phyloP scores from a whole-genome alignment of 2,797 vertebrate genomes.

The Discoglossus pictus region DNA sequence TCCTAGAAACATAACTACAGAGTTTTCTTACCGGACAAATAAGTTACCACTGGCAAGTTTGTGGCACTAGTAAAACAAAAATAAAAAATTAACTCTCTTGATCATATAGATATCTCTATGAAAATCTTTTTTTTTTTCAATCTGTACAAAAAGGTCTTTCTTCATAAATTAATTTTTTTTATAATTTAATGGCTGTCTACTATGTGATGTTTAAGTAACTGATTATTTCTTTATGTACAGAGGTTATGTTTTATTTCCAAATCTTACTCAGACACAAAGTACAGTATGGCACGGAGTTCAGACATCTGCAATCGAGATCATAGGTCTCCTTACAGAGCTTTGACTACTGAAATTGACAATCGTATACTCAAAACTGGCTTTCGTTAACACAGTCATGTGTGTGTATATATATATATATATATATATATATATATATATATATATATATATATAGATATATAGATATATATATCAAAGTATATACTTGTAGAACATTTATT shows the following conservation, averaged over 20 bases:
- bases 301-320: conserved; percentile 89
- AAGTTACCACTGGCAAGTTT: conserved; percentile 92
- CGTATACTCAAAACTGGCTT: too few relatives aligned
- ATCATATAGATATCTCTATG: conserved; percentile 96
- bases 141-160: conserved; percentile 98
- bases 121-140: conserved; percentile 93
- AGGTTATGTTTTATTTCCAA: conserved; percentile 79
- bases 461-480: too few relatives aligned
- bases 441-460: too few relatives aligned
- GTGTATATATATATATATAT: too few relatives aligned
- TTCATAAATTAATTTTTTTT: conserved; percentile 98
- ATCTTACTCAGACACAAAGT: conserved; percentile 87
- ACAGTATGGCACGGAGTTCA: conserved; percentile 97
- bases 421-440: too few relatives aligned
- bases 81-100: conserved; percentile 91
- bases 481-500: too few relatives aligned
- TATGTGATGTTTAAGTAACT: conserved; percentile 90
- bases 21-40: conserved; percentile 89
- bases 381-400: too few relatives aligned
- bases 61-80: conserved; percentile 94
- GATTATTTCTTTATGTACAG: conserved; percentile 86
- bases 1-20: conserved; percentile 90
- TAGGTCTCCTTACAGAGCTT: conserved; percentile 76
- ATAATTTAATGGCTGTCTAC: conserved; percentile 99
- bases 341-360: conserved; percentile 78